Evolutionary conservation across 2,797 vertebrate genomes (phyloP).

Genomic region (Champsocephalus esox): DNA sequence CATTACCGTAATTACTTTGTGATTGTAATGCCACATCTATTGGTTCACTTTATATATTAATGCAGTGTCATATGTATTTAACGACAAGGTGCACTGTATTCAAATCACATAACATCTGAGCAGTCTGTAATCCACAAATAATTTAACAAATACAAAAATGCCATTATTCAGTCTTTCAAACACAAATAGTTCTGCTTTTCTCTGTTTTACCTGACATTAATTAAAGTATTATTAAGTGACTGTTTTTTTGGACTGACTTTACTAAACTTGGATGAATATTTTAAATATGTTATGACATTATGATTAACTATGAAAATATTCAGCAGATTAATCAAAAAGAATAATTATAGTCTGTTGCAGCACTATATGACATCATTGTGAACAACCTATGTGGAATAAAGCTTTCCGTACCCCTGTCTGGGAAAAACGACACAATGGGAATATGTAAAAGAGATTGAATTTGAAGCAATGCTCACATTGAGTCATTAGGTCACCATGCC

Average conservation of each 20-base stretch:
- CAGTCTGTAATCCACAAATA: no score
- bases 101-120: background rate
- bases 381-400: background rate
- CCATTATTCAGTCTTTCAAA: no score
- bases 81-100: background rate
- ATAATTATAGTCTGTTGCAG: no score
- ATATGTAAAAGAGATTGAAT: constrained; percentile 9
- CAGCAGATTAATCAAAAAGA: no score
- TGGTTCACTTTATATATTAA: background rate
- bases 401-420: background rate
- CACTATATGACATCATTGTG: background rate
- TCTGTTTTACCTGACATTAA: no score
- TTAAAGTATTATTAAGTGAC: no score
- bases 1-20: constrained; percentile 40
- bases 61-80: constrained; percentile 23
- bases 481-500: constrained; percentile 45
- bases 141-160: no score
- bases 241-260: no score
- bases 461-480: constrained; percentile 16
- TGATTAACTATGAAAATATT: no score
- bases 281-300: no score
- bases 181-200: no score
- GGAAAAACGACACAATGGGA: background rate
- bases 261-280: no score
- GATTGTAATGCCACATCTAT: constrained; percentile 29